phyloP scores from a whole-genome alignment of 2,888 invertebrate genomes.

The Koerneria pararmatus region DNA sequence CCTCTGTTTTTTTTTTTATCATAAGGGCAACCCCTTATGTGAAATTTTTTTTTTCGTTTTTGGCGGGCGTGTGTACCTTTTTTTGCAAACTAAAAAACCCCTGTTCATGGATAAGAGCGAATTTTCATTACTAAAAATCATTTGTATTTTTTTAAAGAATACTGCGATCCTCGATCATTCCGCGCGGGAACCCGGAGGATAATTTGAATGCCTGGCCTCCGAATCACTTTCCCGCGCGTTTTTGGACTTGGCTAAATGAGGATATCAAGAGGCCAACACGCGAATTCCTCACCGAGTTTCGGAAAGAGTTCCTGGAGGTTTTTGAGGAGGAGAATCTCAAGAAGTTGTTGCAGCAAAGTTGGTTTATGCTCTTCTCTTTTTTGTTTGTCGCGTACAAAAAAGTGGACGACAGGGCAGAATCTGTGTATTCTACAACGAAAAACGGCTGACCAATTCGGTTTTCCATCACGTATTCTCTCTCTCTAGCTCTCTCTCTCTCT shows the following conservation, averaged over 20 bases:
- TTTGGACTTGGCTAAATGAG: conserved; percentile 35
- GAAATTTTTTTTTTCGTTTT: no score
- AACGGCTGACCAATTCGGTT: background rate
- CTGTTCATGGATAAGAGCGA: no score
- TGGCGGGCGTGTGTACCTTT: no score
- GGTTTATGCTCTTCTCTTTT: no score
- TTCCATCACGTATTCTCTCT: background rate
- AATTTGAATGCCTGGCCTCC: conserved; percentile 31
- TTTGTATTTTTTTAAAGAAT: background rate
- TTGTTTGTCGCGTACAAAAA: background rate
- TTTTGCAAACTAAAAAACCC: no score
- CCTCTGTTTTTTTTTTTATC: no score
- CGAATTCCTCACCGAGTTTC: no score
- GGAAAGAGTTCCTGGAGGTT: conserved; percentile 28
- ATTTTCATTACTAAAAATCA: no score
- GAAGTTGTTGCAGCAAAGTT: no score
- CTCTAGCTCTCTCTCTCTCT: background rate
- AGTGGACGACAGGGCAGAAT: background rate
- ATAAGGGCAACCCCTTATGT: no score
- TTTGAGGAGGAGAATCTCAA: conserved; percentile 29
- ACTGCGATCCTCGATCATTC: background rate
- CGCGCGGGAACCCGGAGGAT: conserved; percentile 24
- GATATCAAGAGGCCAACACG: background rate
- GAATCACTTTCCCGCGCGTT: conserved; percentile 21
- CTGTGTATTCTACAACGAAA: background rate